phyloP scores from a whole-genome alignment of 2,888 invertebrate genomes.

The Argynnis bischoffii region DNA sequence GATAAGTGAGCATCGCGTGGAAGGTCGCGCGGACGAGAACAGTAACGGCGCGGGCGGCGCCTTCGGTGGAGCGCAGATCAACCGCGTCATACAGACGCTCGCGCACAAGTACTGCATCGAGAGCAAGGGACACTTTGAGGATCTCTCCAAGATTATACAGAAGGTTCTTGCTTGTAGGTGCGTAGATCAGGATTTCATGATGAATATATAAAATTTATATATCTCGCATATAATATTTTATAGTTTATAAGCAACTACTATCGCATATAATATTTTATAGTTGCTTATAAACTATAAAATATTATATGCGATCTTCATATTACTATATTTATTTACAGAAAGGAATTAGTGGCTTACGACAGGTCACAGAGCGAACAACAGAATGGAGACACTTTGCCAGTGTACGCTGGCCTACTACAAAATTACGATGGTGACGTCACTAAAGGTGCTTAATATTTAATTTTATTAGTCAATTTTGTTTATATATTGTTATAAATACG shows the following conservation, averaged over 20 bases:
- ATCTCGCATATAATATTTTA: no score
- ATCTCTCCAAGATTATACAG: constrained; percentile 94
- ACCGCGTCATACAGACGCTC: constrained; percentile 95
- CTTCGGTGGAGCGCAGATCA: constrained; percentile 87
- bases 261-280: no score
- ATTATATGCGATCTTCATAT: no score
- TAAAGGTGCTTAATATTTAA: constrained; percentile 57
- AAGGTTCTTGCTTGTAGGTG: constrained; percentile 93
- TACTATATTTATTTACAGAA: constrained; percentile 55
- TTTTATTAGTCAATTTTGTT: neutral
- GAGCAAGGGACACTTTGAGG: constrained; percentile 97
- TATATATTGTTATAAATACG: neutral
- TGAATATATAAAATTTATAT: no score
- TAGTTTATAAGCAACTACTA: no score
- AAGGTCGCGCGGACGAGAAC: constrained; percentile 83
- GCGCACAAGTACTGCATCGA: constrained; percentile 98
- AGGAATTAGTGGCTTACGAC: constrained; percentile 96
- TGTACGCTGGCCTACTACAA: constrained; percentile 74
- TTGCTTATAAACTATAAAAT: no score
- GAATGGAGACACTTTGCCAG: constrained; percentile 71
- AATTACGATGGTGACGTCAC: constrained; percentile 72
- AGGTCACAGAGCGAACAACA: constrained; percentile 88
- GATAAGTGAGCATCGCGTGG: constrained; percentile 92
- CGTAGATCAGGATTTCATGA: neutral
- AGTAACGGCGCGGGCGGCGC: constrained; percentile 76